Evolutionary conservation across 2,888 invertebrate genomes (phyloP).

Genomic region (Ophioninae sp.): DNA sequence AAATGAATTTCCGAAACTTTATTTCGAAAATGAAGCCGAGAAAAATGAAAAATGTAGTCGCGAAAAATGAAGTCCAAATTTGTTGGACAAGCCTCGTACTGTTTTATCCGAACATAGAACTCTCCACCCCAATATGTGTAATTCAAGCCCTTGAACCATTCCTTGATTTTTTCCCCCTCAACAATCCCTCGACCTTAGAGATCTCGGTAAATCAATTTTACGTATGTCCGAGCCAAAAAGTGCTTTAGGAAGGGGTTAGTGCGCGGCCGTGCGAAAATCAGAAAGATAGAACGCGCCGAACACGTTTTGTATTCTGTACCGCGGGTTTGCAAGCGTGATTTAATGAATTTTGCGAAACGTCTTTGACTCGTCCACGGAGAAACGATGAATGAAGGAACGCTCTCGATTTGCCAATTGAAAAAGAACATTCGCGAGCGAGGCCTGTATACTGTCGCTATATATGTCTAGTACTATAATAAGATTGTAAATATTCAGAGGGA

Average conservation of each 20-base stretch:
- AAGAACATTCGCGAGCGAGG: conserved; percentile 27
- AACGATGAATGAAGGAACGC: conserved; percentile 43
- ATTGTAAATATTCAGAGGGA: conserved; percentile 73
- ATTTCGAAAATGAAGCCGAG: too few relatives aligned
- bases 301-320: conserved; percentile 2
- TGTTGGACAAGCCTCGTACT: too few relatives aligned
- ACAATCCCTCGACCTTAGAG: background rate
- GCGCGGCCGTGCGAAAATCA: background rate
- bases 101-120: too few relatives aligned
- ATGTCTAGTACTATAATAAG: conserved; percentile 52
- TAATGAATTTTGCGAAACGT: conserved; percentile 18
- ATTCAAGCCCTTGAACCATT: conserved; percentile 19
- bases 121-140: background rate
- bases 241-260: too few relatives aligned
- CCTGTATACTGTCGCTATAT: conserved; percentile 1
- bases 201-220: conserved; percentile 26
- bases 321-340: conserved; percentile 7
- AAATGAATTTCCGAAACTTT: too few relatives aligned
- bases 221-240: background rate
- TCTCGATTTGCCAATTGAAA: conserved; percentile 45
- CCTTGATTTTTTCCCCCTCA: conserved; percentile 1
- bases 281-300: background rate
- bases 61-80: too few relatives aligned
- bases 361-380: conserved; percentile 25
- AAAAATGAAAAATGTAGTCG: too few relatives aligned